A percentile compares a stretch with the other conserved stretches of the same genome.
Evolutionary conservation across 2,113 vertebrate genomes (phyloP).

Genomic region (Sialia sialis): DNA sequence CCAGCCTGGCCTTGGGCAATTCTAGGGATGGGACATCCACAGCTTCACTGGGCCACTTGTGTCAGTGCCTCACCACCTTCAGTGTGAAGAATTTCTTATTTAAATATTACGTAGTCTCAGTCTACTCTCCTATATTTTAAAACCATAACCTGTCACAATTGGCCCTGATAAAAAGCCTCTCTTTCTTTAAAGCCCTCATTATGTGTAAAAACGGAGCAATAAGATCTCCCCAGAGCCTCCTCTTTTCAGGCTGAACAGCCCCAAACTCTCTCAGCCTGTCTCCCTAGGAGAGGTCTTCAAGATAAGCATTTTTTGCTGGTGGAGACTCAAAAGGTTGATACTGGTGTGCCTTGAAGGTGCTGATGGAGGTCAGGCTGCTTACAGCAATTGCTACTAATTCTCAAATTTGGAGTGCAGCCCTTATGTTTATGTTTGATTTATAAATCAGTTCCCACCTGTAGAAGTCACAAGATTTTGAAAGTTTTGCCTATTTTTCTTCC

Average conservation of each 20-base stretch:
- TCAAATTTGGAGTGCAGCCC: not conserved
- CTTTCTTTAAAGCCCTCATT: not conserved
- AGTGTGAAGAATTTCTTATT: not conserved
- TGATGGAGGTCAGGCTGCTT: not conserved
- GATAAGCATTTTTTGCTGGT: not conserved
- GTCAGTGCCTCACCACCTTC: not conserved
- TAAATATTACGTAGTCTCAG: not conserved
- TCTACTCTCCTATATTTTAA: not conserved
- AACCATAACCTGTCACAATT: not conserved
- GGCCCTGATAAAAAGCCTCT: not conserved
- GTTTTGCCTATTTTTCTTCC: not conserved
- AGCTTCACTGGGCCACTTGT: accelerated
- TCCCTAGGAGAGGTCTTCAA: not conserved
- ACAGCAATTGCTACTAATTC: not conserved
- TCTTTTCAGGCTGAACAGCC: not conserved
- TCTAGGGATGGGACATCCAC: not conserved
- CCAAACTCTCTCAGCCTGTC: not conserved
- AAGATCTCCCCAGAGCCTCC: not conserved
- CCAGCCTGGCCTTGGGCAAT: not conserved
- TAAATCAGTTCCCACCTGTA: not conserved
- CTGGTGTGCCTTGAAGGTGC: not conserved
- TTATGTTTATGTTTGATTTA: not conserved
- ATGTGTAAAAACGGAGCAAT: not conserved
- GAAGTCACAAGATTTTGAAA: not conserved
- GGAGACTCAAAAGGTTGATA: not conserved